Conservation (phyloP, 1,140 invertebrate species). For the Amyelois transitella region DNA sequence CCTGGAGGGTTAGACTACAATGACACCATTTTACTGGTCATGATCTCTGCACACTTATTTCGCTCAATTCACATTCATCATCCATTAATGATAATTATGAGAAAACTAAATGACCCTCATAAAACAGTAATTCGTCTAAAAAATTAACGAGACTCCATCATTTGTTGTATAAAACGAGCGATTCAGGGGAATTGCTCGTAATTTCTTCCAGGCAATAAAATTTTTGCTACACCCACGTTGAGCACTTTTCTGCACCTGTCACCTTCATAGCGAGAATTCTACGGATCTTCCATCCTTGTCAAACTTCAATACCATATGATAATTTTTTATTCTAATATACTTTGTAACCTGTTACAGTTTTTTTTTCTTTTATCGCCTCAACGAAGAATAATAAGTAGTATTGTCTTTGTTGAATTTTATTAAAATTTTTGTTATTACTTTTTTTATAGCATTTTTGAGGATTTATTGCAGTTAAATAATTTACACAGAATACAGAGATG, state of each 20-base stretch:
- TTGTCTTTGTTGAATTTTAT: no score
- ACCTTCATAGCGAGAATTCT: constrained; percentile 21
- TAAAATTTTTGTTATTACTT: no score
- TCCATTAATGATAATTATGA: no score
- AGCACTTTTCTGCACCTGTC: constrained; percentile 39
- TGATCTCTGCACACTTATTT: no score
- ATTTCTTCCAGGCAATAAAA: constrained; percentile 40
- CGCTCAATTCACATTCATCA: no score
- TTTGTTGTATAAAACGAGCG: constrained; percentile 15
- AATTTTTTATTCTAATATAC: not conserved
- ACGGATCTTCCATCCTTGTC: constrained; percentile 1
- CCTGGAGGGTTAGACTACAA: no score
- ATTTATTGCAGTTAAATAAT: no score
- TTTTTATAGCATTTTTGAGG: no score
- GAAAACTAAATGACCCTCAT: no score
- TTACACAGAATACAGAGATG: no score
- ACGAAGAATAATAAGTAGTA: no score
- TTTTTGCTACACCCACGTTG: constrained; percentile 31
- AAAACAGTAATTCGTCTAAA: not conserved
- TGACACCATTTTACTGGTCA: no score
- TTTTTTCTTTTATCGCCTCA: not conserved
- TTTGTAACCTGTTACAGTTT: not conserved
- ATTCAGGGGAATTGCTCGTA: constrained; percentile 34
- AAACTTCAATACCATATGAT: constrained; percentile 1
- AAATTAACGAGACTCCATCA: constrained; percentile 11